Base-by-base conservation (phyloP, 2,888 invertebrate genomes). In the Mesorhabditis sp. region DNA sequence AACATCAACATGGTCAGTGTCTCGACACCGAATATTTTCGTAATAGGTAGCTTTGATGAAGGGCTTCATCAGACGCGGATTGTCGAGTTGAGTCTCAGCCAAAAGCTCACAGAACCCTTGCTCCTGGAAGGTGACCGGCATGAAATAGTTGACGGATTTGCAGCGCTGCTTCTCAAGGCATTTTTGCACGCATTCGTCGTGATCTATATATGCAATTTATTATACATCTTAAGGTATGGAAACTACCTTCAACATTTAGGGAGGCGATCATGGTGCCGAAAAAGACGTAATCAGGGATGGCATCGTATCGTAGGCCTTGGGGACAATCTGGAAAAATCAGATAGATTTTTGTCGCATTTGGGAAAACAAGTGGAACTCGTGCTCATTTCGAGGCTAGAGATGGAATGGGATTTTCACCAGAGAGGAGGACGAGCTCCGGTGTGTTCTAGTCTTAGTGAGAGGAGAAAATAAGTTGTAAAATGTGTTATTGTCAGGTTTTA, bases 281-380 rank as follows among this genome's bases (percentile, higher is more conserved):
- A 67, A 83, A 85, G 69, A 82, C 83, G 70, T 76, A 84, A 64
- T 84, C 82, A 28, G 83, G 85, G 62, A 85, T 81, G n/a, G 83
- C 85, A 62, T 83, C 80, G 65, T 81, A 78, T 58, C 81, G 75
- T 1, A 85, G 74, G 13, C 85, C 85, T 70, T 78, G 75, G n/a
- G 80, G 80, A 67, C 84, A 84, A 7, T 82, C 82, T 69, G 72
- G 69, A 64, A 76, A 72, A 43, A 28, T 45, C 28, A 4, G 13
- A 58, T 42, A 4, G 0, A 64, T 68, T 67, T 13, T 63, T 63
- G 63, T n/a, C 62, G 7, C 28, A 28, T 28, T 28, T 28, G 28
- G 28, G 28, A 28, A 28, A 28, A 28, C 2, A 28, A 28, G 28
- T 28, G 28, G 28, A 28, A 28, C 28, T 28, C 28, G 28, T 28